Base-by-base conservation (phyloP, 53 echinoderm and acorn worm species). In the Zoroaster sp. region DNA sequence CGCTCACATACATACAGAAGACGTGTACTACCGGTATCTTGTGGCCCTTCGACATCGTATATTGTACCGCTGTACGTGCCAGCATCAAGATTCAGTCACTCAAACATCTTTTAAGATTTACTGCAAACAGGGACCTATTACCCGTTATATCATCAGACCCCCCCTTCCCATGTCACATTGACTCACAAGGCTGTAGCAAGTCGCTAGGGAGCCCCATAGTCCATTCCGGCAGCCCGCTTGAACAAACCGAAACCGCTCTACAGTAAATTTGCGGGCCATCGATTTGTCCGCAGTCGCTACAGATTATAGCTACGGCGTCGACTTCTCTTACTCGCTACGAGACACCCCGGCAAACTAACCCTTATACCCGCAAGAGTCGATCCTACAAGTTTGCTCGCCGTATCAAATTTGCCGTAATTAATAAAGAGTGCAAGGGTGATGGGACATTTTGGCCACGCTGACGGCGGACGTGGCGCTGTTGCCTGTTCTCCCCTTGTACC, bases 321-420 rank as follows among this genome's bases (percentile, higher is more conserved):
- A 36, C 18, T 28, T 72, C 14, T 25, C 18, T 31, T 30, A 36
- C 37, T 30, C 83, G n/a, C 38, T 38, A 18, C 43, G 40, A 71
- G 73, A n/a, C 35, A 73, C 47, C 49, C 25, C 39, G 40, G 49
- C 82, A 65, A 6, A 70, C 70, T 70, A 30, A 37, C 70, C 37
- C 70, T 37, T 34, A 35, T 14, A 32, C 70, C 34, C 34, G 36
- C 37, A 30, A 9, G 35, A 37, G 43, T 83, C 55, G 69, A 83
- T 69, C 69, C 43, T 31, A 83, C 87, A 36, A 69, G 73, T 81
- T 89, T 80, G 81, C 90, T 74, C 42, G 73, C 69, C 90, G 90
- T 89, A 89, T 89, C 82, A 89, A 89, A 89, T 89, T 89, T 89
- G 49, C 72, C 81, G 82, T 89, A 82, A 89, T 89, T 89, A 82